These are phyloP conservation scores for Centruroides vittatus DNA, from an alignment of 1,140 invertebrate genomes.

Conservation along the genomic window DNA sequence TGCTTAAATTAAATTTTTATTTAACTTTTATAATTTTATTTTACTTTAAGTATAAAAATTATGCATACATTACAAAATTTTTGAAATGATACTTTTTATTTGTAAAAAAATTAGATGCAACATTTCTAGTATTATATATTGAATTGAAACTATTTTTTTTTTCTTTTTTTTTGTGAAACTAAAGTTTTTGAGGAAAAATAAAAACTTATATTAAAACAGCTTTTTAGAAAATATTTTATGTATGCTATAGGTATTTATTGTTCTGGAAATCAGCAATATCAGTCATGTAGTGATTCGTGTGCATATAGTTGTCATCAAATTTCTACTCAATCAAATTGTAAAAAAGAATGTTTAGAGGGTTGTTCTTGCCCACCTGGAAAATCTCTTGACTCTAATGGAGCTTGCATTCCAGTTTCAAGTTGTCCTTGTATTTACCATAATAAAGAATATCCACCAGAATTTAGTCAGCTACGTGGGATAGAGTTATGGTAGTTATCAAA, in stretches of 20 bases:
- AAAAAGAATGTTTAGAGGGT: conserved; percentile 60
- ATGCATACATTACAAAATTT: too few species aligned
- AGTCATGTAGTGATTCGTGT: conserved; percentile 60
- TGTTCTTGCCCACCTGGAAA: conserved; percentile 68
- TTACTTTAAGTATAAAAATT: too few species aligned
- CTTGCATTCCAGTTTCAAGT: conserved; percentile 55
- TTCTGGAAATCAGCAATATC: conserved; percentile 57
- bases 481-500: conserved; percentile 18
- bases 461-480: conserved; percentile 6
- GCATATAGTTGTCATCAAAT: conserved; percentile 52
- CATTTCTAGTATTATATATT: too few species aligned
- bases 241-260: conserved; percentile 58
- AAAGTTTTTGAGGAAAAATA: too few species aligned
- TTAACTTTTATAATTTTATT: too few species aligned
- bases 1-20: too few species aligned
- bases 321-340: conserved; percentile 35
- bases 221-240: too few species aligned
- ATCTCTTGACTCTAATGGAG: conserved; percentile 48
- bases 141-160: too few species aligned
- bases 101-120: too few species aligned
- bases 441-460: conserved; percentile 50
- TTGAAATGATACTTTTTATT: too few species aligned
- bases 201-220: too few species aligned
- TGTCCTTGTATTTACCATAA: conserved; percentile 62
- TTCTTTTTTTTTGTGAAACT: too few species aligned